Conservation (phyloP, 2,888 invertebrate species). For the Linnaemya tessellans region DNA sequence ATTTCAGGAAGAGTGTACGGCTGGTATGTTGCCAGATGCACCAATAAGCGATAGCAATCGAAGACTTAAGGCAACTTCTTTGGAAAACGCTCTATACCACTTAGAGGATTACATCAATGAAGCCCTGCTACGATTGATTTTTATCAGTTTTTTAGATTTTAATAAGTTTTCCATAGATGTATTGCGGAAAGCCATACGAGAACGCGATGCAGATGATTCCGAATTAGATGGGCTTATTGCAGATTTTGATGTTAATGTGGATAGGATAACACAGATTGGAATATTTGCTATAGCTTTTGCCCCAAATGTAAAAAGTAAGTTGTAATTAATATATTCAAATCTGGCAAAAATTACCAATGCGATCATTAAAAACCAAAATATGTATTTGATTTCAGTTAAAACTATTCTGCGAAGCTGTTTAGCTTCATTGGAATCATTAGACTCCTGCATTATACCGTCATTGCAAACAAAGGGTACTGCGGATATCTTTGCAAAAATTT, state of each 20-base stretch:
- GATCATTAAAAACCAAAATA: not conserved
- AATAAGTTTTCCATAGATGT: constrained; percentile 79
- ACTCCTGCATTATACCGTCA: constrained; percentile 81
- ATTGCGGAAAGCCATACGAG: constrained; percentile 76
- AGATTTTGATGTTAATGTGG: constrained; percentile 82
- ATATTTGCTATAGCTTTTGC: constrained; percentile 81
- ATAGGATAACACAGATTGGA: constrained; percentile 82
- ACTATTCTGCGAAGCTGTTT: constrained; percentile 80
- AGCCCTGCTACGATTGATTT: constrained; percentile 80
- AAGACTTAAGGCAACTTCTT: constrained; percentile 78
- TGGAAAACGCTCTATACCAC: constrained; percentile 80
- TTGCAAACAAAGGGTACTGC: constrained; percentile 75
- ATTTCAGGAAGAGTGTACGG: constrained; percentile 79
- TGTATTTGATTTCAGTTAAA: constrained; percentile 74
- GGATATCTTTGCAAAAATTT: constrained; percentile 77
- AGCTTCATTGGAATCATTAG: constrained; percentile 82
- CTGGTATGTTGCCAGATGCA: constrained; percentile 45
- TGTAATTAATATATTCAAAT: not conserved
- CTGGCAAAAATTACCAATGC: not conserved
- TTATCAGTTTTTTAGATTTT: constrained; percentile 79
- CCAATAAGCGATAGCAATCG: constrained; percentile 76
- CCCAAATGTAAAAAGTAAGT: constrained; percentile 77
- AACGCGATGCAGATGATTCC: constrained; percentile 73
- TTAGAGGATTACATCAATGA: constrained; percentile 82
- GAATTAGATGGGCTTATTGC: constrained; percentile 80